These are phyloP conservation scores for Sebastes aleutianus DNA, from an alignment of 2,797 vertebrate species.

Conservation along the genomic window DNA sequence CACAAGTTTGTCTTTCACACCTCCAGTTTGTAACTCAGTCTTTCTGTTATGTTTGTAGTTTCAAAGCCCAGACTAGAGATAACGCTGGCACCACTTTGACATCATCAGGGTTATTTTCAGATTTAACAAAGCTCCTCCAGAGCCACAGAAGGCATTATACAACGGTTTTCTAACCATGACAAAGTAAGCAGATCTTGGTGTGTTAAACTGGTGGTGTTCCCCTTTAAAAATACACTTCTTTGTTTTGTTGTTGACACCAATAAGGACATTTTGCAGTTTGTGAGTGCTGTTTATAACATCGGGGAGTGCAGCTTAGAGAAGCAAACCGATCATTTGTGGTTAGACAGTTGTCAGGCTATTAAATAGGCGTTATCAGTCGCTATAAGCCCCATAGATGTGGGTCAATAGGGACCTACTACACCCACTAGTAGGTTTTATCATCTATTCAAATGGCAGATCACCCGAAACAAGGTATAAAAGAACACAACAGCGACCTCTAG, in stretches of 20 bases:
- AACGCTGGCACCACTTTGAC: background rate
- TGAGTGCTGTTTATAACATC: no score
- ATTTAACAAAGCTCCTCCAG: background rate
- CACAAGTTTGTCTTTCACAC: background rate
- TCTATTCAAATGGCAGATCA: no score
- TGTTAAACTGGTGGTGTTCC: background rate
- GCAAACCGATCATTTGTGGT: background rate
- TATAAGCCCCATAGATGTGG: no score
- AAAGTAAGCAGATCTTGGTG: background rate
- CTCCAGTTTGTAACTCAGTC: background rate
- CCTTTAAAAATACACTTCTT: background rate
- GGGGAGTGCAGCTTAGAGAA: background rate
- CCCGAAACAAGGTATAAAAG: no score
- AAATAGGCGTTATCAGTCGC: no score
- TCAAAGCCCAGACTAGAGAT: background rate
- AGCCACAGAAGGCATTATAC: background rate
- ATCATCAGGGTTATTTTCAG: background rate
- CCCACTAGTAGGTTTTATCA: no score
- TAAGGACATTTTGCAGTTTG: background rate
- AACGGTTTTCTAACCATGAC: background rate
- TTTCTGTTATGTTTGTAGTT: background rate
- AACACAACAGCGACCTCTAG: no score
- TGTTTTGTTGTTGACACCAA: background rate
- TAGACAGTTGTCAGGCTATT: no score
- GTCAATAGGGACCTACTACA: rapidly evolving